Conservation (phyloP, 2,888 invertebrate species). For the Crioceris asparagi region DNA sequence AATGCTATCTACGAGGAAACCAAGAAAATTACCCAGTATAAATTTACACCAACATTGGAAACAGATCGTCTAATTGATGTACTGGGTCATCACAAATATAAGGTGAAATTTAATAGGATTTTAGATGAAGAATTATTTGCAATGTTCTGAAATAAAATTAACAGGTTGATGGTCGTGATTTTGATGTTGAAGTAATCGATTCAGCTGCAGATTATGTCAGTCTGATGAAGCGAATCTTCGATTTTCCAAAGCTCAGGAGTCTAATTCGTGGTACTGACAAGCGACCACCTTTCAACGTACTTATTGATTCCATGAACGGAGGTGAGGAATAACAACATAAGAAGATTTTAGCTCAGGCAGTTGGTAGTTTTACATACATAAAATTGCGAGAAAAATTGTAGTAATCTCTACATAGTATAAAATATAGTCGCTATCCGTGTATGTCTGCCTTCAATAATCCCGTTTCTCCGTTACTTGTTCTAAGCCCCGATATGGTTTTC, state of each 20-base stretch:
- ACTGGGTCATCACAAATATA: slow-evolving; percentile 55
- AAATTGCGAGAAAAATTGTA: no score
- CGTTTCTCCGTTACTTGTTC: no score
- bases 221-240: slow-evolving; percentile 94
- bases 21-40: slow-evolving; percentile 67
- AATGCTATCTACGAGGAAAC: slow-evolving; percentile 78
- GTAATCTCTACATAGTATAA: no score
- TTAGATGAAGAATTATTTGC: no score
- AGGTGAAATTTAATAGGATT: slow-evolving; percentile 43
- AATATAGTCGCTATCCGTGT: no score
- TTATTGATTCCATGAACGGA: slow-evolving; percentile 92
- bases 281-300: slow-evolving; percentile 62
- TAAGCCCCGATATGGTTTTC: no score
- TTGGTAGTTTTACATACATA: no score
- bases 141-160: no score
- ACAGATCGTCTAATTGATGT: slow-evolving; percentile 56
- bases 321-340: no score
- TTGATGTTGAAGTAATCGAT: slow-evolving; percentile 83
- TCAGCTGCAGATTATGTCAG: slow-evolving; percentile 78
- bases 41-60: slow-evolving; percentile 64
- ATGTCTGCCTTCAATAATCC: no score
- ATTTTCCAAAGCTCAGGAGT: slow-evolving; percentile 68
- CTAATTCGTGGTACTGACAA: slow-evolving; percentile 59
- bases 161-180: slow-evolving; percentile 59
- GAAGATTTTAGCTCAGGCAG: no score